Evolutionary conservation across 2,888 invertebrate genomes (phyloP).

Genomic region (Enchytraeus crypticus): DNA sequence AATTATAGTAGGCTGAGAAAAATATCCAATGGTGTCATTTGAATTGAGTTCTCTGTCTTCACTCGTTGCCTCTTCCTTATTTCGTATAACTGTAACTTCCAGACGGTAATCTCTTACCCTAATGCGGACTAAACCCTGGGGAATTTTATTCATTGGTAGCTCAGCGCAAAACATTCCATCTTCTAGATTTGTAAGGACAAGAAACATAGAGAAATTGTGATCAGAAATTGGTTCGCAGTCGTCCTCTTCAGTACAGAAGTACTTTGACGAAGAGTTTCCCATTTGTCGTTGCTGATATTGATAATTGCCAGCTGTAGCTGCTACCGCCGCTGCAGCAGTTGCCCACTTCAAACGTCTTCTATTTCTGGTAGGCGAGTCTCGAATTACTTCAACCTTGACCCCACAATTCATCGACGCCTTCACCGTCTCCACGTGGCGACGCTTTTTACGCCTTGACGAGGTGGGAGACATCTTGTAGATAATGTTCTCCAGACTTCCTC

Average conservation of each 20-base stretch:
- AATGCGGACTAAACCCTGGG: conserved; percentile 6
- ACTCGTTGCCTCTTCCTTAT: background rate
- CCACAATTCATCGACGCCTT: background rate
- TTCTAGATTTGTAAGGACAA: background rate
- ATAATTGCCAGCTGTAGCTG: background rate
- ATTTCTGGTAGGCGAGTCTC: background rate
- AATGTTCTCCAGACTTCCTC: conserved; percentile 5
- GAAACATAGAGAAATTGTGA: conserved; percentile 9
- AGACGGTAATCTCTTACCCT: conserved; percentile 16
- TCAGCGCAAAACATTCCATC: conserved; percentile 12
- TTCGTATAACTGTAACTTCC: conserved; percentile 4
- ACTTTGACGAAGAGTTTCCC: background rate
- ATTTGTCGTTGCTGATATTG: background rate
- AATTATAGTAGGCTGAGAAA: background rate
- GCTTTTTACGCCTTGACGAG: background rate
- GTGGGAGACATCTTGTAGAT: background rate
- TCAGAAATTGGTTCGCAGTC: background rate
- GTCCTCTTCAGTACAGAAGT: background rate
- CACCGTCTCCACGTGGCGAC: background rate
- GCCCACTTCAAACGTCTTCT: background rate
- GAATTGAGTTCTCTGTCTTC: no score
- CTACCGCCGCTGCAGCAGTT: background rate
- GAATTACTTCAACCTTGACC: conserved; percentile 2
- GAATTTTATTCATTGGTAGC: conserved; percentile 8
- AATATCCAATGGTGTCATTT: background rate